Evolutionary conservation across 2,888 invertebrate species (phyloP).

Genomic region (Apocheima hispidaria): DNA sequence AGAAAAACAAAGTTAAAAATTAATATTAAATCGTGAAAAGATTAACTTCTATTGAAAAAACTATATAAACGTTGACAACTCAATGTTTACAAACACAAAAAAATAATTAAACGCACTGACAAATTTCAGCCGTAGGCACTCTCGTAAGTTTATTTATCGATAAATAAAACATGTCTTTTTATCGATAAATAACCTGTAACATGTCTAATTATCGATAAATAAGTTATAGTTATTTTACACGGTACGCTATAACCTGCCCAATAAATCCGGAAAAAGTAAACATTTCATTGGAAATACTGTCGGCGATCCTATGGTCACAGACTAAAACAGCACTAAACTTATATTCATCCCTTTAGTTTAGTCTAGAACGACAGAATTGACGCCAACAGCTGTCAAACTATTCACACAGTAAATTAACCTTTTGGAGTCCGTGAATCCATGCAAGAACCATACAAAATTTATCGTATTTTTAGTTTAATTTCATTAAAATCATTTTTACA

Average conservation of each 20-base stretch:
- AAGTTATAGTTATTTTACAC: constrained; percentile 3
- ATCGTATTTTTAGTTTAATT: constrained; percentile 14
- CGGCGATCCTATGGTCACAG: not conserved
- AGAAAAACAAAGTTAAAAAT: constrained; percentile 38
- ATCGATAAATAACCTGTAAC: constrained; percentile 5
- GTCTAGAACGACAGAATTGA: not conserved
- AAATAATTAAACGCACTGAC: constrained; percentile 19
- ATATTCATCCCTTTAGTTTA: constrained; percentile 4
- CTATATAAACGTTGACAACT: constrained; percentile 26
- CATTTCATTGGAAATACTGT: not conserved
- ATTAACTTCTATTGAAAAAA: constrained; percentile 8
- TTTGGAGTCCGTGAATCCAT: constrained; percentile 4
- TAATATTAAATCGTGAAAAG: constrained; percentile 27
- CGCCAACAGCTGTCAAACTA: constrained; percentile 38
- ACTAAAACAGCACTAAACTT: not conserved
- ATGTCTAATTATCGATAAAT: constrained; percentile 3
- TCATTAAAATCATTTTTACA: constrained; percentile 30
- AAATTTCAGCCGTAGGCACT: constrained; percentile 21
- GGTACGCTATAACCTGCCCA: not conserved
- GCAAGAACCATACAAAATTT: constrained; percentile 12
- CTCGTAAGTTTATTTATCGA: constrained; percentile 3
- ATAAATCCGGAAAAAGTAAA: not conserved
- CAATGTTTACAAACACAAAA: not conserved
- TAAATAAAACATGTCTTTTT: constrained; percentile 9
- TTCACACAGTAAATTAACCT: constrained; percentile 31